Evolutionary conservation across 2,888 invertebrate genomes (phyloP), one percentile per base, ranked within the genome.

Genomic region (Diplazon laetatorius): DNA sequence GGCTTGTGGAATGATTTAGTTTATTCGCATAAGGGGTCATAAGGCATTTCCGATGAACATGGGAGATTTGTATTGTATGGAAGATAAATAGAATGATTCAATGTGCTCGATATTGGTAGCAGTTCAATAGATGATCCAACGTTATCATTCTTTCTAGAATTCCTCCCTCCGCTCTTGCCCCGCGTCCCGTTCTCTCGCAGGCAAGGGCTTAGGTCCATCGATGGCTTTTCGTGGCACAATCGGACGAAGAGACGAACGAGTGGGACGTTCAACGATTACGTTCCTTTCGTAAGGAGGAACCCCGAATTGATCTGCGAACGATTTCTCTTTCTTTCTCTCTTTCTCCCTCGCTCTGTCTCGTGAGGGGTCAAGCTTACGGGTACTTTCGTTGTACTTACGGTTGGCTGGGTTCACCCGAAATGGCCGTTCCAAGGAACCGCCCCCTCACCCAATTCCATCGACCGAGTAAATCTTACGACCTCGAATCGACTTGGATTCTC

Each of bases 341-440:
- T n/a, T n/a, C n/a, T n/a, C n/a, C n/a, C n/a, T n/a, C n/a, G n/a
- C n/a, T n/a, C n/a, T n/a, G n/a, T n/a, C 30, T 52, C 52, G 6
- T 55, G 30, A 30, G 30, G 55, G 55, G 55, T 55, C 55, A 30
- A 55, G 55, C 55, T 55, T 55, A 55, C 30, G 30, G 55, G 55
- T 55, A 55, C 55, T 55, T 55, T 55, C 55, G 55, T 55, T 55
- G 55, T 55, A 55, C 55, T 55, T 55, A 55, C 55, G 55, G 55
- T 30, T 55, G 10, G 55, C 55, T 55, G 55, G 55, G 30, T 55
- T 55, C 30, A 55, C 55, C 30, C 30, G 55, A 16, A 55, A 55
- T 55, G 55, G 55, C 30, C 55, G 55, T 55, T n/a, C 30, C 55
- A 9, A 55, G 30, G 55, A 55, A 55, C 55, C 55, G 30, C 55